A percentile compares a stretch with the other conserved stretches of the same genome.
phyloP scores from a whole-genome alignment of 2,113 vertebrate genomes.

The Centrocercus urophasianus region DNA sequence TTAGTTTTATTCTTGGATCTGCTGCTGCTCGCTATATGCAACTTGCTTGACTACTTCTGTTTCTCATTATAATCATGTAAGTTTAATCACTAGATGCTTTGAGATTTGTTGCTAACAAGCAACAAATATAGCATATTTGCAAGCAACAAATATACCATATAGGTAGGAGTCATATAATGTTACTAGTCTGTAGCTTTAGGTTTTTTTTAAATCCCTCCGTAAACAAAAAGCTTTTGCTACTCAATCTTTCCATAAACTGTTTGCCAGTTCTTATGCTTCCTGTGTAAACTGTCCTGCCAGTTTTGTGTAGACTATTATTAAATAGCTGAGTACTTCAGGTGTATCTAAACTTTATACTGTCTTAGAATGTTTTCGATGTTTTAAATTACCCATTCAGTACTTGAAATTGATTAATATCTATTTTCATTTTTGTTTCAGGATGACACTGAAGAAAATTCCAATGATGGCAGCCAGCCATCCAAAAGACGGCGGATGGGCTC shows the following conservation, averaged over 20 bases:
- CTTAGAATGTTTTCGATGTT: neutral
- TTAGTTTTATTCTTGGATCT: neutral
- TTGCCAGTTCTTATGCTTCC: neutral
- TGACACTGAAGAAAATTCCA: slow-evolving; percentile 93
- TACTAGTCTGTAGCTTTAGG: neutral
- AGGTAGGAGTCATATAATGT: neutral
- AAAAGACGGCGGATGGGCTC: slow-evolving; percentile 95
- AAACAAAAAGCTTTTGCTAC: neutral
- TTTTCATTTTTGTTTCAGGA: slow-evolving; percentile 58
- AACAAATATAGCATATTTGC: no score
- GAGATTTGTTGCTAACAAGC: neutral
- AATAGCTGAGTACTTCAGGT: neutral
- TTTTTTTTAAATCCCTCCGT: neutral
- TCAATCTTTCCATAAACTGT: neutral
- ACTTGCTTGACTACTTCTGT: neutral
- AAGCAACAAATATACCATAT: no score
- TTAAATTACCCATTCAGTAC: neutral
- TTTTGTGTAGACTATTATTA: neutral
- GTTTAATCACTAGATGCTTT: neutral
- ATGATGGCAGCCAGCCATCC: slow-evolving; percentile 91
- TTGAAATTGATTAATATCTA: neutral
- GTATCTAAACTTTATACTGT: neutral
- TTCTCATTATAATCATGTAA: neutral
- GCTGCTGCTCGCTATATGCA: fast-evolving
- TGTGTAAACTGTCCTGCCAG: fast-evolving